A percentile compares a stretch with the other conserved stretches of the same genome.
Conservation (phyloP, 2,888 invertebrate genomes). For the Zaprionus lineosus region DNA sequence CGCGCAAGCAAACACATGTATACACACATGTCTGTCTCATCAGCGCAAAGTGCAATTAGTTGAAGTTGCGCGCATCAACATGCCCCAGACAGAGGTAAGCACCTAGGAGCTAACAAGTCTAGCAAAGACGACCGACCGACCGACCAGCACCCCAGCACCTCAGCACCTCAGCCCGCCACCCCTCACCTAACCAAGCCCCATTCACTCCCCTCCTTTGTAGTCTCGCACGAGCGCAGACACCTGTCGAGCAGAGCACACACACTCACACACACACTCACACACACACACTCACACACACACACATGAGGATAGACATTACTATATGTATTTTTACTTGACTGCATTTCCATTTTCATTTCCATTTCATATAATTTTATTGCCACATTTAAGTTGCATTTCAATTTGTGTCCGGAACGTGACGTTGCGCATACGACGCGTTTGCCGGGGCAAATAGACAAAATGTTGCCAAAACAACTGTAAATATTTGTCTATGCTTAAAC, state of each 20-base stretch:
- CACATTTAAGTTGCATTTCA: slow-evolving; percentile 74
- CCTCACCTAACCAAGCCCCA: not conserved
- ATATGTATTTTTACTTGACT: slow-evolving; percentile 43
- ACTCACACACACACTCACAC: slow-evolving; percentile 4
- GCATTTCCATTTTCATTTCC: slow-evolving; percentile 70
- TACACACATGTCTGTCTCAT: slow-evolving; percentile 59
- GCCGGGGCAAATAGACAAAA: slow-evolving; percentile 26
- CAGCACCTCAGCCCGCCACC: slow-evolving; percentile 7
- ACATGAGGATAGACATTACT: slow-evolving; percentile 1
- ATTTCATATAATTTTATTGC: slow-evolving; percentile 68
- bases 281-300: slow-evolving; percentile 16
- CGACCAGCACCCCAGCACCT: too few species aligned
- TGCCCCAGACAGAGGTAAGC: slow-evolving; percentile 56
- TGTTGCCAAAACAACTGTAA: slow-evolving; percentile 60
- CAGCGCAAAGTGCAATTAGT: slow-evolving; percentile 78
- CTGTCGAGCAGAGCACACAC: slow-evolving; percentile 45
- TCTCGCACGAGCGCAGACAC: slow-evolving; percentile 56
- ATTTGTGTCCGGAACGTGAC: slow-evolving; percentile 59
- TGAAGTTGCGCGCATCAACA: slow-evolving; percentile 74
- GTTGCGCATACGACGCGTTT: slow-evolving; percentile 56
- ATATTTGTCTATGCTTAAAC: slow-evolving; percentile 60
- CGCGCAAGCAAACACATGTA: slow-evolving; percentile 3
- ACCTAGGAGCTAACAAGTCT: slow-evolving; percentile 71
- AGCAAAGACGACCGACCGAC: too few species aligned
- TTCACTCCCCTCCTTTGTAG: slow-evolving; percentile 24